Conservation (phyloP, 1,140 invertebrate species). For the Diachasma alloeum region DNA sequence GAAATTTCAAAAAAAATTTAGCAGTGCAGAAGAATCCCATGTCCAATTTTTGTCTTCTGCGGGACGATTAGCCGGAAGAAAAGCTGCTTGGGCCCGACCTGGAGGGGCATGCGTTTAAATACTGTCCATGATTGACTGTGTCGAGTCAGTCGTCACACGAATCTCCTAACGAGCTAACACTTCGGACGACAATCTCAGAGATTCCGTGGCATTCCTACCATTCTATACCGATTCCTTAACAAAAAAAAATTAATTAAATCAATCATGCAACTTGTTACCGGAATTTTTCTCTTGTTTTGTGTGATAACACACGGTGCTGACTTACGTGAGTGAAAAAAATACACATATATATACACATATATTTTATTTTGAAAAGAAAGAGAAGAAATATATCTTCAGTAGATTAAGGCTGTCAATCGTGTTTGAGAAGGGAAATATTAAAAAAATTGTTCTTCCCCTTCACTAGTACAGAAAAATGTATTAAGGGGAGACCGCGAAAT, state of each 20-base stretch:
- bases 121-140: slow-evolving; percentile 44
- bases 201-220: background rate
- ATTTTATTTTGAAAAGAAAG: background rate
- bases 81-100: background rate
- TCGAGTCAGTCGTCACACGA: slow-evolving; percentile 39
- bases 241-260: background rate
- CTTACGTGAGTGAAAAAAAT: background rate
- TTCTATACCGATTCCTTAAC: background rate
- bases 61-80: background rate
- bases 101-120: slow-evolving; percentile 27
- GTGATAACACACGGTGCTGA: background rate
- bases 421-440: background rate
- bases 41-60: slow-evolving; percentile 7
- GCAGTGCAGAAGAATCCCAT: no score
- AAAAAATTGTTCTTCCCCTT: slow-evolving; percentile 13
- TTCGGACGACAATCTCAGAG: background rate
- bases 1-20: no score
- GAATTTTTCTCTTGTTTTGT: background rate
- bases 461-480: no score
- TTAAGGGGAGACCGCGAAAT: no score
- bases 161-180: slow-evolving; percentile 13
- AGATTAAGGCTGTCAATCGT: background rate
- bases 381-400: background rate
- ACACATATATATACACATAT: no score
- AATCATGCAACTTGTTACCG: background rate